Conservation (phyloP, 2,888 invertebrate species). For the Metopia argyrocephala region DNA sequence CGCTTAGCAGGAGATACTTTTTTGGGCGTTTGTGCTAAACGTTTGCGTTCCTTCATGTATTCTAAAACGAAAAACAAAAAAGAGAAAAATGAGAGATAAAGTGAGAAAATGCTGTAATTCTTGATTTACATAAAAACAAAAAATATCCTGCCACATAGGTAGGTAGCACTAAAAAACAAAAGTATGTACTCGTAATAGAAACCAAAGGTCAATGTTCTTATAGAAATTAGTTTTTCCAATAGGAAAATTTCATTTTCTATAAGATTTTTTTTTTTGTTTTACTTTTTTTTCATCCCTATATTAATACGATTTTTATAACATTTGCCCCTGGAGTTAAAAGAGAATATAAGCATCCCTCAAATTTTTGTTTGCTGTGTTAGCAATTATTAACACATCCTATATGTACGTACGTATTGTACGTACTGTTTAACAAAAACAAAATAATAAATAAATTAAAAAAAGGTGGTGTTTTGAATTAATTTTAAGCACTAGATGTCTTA, state of each 20-base stretch:
- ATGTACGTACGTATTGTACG: no score
- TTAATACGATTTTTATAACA: not conserved
- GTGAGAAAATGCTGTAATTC: not conserved
- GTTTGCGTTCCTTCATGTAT: conserved; percentile 79
- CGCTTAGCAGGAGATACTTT: conserved; percentile 77
- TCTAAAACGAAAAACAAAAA: conserved; percentile 71
- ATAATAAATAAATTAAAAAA: conserved; percentile 1
- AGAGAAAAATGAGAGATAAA: not conserved
- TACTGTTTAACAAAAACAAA: conserved; percentile 10
- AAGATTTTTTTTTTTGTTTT: conserved; percentile 29
- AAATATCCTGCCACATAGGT: not conserved
- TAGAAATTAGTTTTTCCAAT: conserved; percentile 23
- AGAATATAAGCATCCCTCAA: conserved; percentile 39
- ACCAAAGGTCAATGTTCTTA: conserved; percentile 35
- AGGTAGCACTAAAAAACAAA: no score
- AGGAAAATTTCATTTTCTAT: not conserved
- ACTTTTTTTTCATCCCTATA: conserved; percentile 47
- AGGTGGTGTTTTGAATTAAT: conserved; percentile 39
- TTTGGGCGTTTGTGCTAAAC: conserved; percentile 76
- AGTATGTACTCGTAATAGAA: not conserved
- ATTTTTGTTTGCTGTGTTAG: conserved; percentile 22
- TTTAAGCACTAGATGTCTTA: conserved; percentile 33
- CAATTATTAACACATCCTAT: conserved; percentile 46
- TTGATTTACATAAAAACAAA: not conserved
- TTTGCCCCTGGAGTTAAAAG: not conserved